A percentile compares a stretch with the other conserved stretches of the same genome.
These are phyloP conservation scores for Agrotis clavis DNA, from an alignment of 2,888 invertebrate species.

Conservation along the genomic window DNA sequence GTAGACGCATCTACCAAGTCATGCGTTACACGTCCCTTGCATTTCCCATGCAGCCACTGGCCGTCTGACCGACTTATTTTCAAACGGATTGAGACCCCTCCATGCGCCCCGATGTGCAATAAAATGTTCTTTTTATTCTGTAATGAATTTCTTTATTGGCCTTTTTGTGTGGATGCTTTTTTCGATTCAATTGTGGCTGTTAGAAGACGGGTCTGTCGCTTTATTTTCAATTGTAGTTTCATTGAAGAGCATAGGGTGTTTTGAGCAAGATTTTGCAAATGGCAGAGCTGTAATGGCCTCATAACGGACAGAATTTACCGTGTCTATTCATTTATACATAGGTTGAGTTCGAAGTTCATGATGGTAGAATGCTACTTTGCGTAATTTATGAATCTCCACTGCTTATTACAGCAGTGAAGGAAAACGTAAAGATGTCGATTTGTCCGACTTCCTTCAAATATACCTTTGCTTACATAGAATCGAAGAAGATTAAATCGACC, in stretches of 20 bases:
- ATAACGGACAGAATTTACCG: no score
- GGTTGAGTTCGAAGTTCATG: no score
- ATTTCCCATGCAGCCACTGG: slow-evolving; percentile 52
- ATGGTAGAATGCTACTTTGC: no score
- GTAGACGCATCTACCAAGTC: slow-evolving; percentile 26
- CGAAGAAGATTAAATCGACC: no score
- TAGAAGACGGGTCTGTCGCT: slow-evolving; percentile 14
- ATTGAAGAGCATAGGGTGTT: slow-evolving; percentile 6
- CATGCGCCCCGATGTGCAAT: slow-evolving; percentile 59
- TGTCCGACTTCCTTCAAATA: no score
- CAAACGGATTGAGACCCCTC: slow-evolving; percentile 61
- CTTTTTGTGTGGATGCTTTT: slow-evolving; percentile 52
- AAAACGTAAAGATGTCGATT: no score
- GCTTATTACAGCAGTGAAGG: no score
- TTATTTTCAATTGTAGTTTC: slow-evolving; percentile 25
- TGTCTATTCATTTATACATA: no score
- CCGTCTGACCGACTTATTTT: slow-evolving; percentile 67
- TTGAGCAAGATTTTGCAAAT: neutral
- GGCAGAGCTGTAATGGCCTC: no score
- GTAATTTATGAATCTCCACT: no score
- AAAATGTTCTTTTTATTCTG: slow-evolving; percentile 59
- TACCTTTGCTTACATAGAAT: no score
- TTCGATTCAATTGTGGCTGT: slow-evolving; percentile 49
- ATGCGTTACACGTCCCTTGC: slow-evolving; percentile 49
- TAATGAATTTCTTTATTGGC: slow-evolving; percentile 65